Percentiles rank a stretch among this genome's conserved stretches.
Conservation (phyloP, 2,113 vertebrate genomes). For the Strix aluco region DNA sequence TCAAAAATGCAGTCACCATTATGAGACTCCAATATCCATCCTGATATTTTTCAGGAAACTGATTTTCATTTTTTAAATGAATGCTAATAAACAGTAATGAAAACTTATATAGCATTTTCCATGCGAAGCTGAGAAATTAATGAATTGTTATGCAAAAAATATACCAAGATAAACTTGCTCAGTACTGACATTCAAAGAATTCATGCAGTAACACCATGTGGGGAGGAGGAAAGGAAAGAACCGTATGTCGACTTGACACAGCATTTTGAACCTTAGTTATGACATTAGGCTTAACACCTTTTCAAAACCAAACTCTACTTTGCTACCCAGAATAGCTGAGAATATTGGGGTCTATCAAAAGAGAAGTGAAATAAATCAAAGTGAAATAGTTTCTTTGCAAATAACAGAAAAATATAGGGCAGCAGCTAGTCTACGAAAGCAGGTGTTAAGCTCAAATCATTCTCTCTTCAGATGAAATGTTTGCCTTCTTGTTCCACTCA, state of each 20-base stretch:
- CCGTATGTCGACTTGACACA: neutral
- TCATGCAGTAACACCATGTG: neutral
- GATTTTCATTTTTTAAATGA: neutral
- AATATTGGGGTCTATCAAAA: neutral
- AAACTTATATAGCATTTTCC: neutral
- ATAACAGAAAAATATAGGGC: neutral
- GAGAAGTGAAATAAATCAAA: neutral
- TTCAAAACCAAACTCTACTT: neutral
- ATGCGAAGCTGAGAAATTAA: neutral
- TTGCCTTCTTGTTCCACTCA: neutral
- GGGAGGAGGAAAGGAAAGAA: neutral
- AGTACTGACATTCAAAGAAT: neutral
- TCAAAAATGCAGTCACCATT: neutral
- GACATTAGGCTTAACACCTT: neutral
- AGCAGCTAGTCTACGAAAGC: neutral
- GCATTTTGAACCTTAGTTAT: neutral
- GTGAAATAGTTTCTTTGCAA: neutral
- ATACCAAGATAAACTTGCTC: neutral
- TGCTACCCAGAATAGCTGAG: neutral
- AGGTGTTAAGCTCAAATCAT: neutral
- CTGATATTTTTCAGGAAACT: neutral
- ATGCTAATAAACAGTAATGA: neutral
- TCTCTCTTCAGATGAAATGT: neutral
- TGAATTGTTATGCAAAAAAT: neutral
- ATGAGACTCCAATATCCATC: neutral